Conservation (phyloP, 2,797 vertebrate species). For the Chiloscyllium punctatum region DNA sequence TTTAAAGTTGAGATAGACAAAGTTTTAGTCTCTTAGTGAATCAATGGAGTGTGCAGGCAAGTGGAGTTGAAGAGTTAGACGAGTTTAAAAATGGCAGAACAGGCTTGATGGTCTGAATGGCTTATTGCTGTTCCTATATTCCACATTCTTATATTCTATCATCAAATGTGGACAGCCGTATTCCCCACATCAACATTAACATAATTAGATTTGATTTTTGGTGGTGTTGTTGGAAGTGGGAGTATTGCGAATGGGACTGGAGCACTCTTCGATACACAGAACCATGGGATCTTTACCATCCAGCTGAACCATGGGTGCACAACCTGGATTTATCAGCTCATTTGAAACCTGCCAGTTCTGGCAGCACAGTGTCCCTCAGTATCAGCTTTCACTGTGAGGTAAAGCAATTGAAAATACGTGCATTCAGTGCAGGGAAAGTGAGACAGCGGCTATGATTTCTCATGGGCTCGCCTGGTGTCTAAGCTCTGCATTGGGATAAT, state of each 20-base stretch:
- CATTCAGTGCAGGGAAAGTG: not conserved
- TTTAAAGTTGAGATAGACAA: too few relatives aligned
- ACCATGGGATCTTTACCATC: not conserved
- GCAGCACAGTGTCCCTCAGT: not conserved
- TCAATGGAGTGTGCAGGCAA: too few relatives aligned
- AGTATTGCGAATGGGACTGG: not conserved
- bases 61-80: too few relatives aligned
- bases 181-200: not conserved
- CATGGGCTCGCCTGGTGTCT: not conserved
- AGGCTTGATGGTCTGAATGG: too few relatives aligned
- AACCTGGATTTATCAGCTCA: not conserved
- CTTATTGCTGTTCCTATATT: too few relatives aligned
- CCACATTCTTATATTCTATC: too few relatives aligned
- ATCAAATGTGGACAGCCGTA: not conserved
- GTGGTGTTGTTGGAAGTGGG: not conserved
- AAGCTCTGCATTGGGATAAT: not conserved
- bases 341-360: not conserved
- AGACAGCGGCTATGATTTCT: not conserved
- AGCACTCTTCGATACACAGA: not conserved
- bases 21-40: too few relatives aligned
- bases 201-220: not conserved
- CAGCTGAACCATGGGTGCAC: not conserved
- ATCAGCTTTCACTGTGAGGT: not conserved
- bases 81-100: too few relatives aligned
- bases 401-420: not conserved